Percentiles rank a stretch among this genome's conserved stretches.
Conservation (phyloP, 35 echinoderm and acorn worm species). For the Apostichopus parvimensis region DNA sequence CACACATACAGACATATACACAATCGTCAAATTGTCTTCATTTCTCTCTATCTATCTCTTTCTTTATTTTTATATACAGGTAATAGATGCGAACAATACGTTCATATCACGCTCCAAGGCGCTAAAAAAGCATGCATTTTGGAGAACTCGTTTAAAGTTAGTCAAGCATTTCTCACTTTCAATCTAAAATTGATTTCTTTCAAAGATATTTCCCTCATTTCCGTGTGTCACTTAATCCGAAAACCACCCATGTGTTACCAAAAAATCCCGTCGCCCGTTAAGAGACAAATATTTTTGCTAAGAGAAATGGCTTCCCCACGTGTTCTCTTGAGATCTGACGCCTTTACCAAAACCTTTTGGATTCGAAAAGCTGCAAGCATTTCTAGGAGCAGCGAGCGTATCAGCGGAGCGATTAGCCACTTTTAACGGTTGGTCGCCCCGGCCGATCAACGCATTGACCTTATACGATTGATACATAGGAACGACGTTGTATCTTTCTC, state of each 20-base stretch:
- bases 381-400: not conserved
- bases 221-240: slow-evolving; percentile 29
- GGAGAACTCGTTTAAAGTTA: slow-evolving; percentile 7
- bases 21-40: not conserved
- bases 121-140: slow-evolving; percentile 16
- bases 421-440: slow-evolving; percentile 30
- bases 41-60: not conserved
- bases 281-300: slow-evolving; percentile 34
- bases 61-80: not conserved
- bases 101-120: slow-evolving; percentile 27
- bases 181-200: slow-evolving; percentile 35
- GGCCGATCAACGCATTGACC: slow-evolving; percentile 15
- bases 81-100: not conserved
- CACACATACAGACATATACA: not conserved
- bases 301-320: slow-evolving; percentile 28
- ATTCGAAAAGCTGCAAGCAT: not conserved
- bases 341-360: not conserved
- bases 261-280: slow-evolving; percentile 35
- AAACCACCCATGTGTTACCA: slow-evolving; percentile 27
- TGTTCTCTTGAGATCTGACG: slow-evolving; percentile 24
- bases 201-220: slow-evolving; percentile 7
- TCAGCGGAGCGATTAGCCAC: slow-evolving; percentile 35
- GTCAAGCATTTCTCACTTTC: slow-evolving; percentile 35
- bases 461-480: not conserved
- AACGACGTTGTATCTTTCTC: not conserved